Evolutionary conservation across 2,797 vertebrate genomes (phyloP).

Genomic region (Crocidura indochinensis): DNA sequence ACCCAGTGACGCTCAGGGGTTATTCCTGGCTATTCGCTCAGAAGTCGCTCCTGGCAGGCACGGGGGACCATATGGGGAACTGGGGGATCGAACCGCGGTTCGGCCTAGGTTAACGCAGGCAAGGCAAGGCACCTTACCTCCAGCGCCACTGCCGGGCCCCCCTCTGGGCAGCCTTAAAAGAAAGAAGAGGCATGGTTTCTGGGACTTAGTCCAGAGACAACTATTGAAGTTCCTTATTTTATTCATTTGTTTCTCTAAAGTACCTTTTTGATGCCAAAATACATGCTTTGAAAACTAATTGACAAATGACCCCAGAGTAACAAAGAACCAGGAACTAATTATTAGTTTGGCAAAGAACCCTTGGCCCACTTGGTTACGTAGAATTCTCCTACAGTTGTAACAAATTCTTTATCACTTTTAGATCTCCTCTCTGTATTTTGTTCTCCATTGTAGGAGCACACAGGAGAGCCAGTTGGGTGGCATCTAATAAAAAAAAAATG

Average conservation of each 20-base stretch:
- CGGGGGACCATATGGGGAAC: no score
- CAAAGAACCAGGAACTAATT: slow-evolving; percentile 62
- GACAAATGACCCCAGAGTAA: slow-evolving; percentile 50
- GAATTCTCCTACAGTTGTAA: slow-evolving; percentile 25
- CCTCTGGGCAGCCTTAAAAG: slow-evolving; percentile 38
- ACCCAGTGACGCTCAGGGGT: no score
- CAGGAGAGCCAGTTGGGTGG: not conserved
- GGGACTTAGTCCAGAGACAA: slow-evolving; percentile 39
- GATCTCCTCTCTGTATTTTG: slow-evolving; percentile 1
- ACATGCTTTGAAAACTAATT: slow-evolving; percentile 62
- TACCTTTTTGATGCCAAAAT: slow-evolving; percentile 49
- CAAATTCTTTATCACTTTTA: slow-evolving; percentile 34
- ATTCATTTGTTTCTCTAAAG: slow-evolving; percentile 40
- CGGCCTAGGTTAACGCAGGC: no score
- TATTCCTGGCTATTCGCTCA: no score
- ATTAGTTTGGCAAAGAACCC: slow-evolving; percentile 35
- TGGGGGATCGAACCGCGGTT: no score
- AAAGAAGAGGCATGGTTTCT: slow-evolving; percentile 7
- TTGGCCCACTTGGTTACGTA: slow-evolving; percentile 29
- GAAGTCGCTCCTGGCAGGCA: no score
- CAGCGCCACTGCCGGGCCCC: no score
- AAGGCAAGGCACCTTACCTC: no score
- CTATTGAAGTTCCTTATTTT: slow-evolving; percentile 44
- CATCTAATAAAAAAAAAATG: slow-evolving; percentile 48
- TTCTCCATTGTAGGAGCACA: slow-evolving; percentile 43